Conservation (phyloP, 2,113 vertebrate species). For the Silurus glanis region DNA sequence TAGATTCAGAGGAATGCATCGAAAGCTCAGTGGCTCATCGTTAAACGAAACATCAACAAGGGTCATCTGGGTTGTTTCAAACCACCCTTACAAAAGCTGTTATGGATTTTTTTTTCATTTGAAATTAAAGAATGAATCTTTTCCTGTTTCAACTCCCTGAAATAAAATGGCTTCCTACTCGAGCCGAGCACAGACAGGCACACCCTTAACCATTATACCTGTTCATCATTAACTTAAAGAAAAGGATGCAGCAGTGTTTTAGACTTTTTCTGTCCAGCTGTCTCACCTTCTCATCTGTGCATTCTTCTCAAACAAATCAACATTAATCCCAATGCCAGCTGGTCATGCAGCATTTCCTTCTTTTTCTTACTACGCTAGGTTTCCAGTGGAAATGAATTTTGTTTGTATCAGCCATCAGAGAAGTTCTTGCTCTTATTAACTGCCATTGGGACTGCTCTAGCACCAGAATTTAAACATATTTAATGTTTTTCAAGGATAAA, state of each 20-base stretch:
- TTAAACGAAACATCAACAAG: conserved; percentile 54
- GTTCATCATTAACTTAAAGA: background rate
- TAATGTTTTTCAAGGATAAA: background rate
- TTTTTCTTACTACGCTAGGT: background rate
- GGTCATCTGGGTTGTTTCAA: conserved; percentile 69
- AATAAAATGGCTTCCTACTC: conserved; percentile 60
- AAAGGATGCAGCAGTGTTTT: background rate
- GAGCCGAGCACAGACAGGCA: conserved; percentile 60
- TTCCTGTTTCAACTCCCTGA: conserved; percentile 57
- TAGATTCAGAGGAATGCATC: conserved; percentile 56
- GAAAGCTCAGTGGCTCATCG: conserved; percentile 59
- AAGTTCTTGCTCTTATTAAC: background rate
- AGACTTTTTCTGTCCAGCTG: background rate
- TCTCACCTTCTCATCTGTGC: background rate
- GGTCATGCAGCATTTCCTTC: background rate
- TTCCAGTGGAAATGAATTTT: background rate
- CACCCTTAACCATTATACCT: conserved; percentile 11
- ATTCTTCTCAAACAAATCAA: background rate
- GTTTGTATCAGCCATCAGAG: background rate
- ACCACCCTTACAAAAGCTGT: conserved; percentile 56
- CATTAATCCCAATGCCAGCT: too few species aligned
- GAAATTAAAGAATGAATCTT: conserved; percentile 62
- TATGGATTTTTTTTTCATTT: conserved; percentile 47
- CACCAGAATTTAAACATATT: background rate
- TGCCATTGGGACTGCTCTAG: background rate